Evolutionary conservation across 2,113 vertebrate species (phyloP).

Genomic region (Poeciliopsis retropinna): DNA sequence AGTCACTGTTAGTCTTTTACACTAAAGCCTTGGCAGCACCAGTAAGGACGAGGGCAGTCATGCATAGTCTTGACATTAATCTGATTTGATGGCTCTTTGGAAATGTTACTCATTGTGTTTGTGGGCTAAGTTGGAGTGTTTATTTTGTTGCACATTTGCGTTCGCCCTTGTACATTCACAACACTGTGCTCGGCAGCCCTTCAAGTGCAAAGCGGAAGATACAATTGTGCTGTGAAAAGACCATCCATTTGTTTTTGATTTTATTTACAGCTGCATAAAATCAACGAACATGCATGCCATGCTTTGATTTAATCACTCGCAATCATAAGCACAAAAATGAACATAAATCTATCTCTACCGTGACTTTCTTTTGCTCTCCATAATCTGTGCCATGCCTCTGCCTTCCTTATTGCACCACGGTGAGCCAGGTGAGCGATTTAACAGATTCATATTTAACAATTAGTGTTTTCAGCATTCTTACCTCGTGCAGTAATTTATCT

Average conservation of each 20-base stretch:
- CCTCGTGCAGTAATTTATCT: not conserved
- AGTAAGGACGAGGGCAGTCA: conserved; percentile 38
- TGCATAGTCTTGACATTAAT: conserved; percentile 43
- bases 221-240: conserved; percentile 30
- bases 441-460: too few species aligned
- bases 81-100: conserved; percentile 47
- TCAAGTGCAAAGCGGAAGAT: conserved; percentile 21
- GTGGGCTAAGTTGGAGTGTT: conserved; percentile 45
- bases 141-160: conserved; percentile 47
- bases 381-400: not conserved
- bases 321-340: not conserved
- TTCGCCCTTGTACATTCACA: conserved; percentile 53
- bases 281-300: conserved; percentile 7
- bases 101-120: conserved; percentile 57
- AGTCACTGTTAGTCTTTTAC: conserved; percentile 46
- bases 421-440: too few species aligned
- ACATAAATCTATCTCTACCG: not conserved
- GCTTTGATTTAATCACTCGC: conserved; percentile 11
- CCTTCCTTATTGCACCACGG: not conserved
- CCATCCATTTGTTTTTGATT: conserved; percentile 30
- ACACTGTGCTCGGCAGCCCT: conserved; percentile 25
- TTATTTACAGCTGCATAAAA: not conserved
- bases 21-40: conserved; percentile 35
- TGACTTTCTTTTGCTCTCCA: not conserved
- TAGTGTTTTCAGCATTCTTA: too few species aligned